A percentile compares a stretch with the other conserved stretches of the same genome.
Conservation (phyloP, 2,113 vertebrate species). For the Thunnus thynnus region DNA sequence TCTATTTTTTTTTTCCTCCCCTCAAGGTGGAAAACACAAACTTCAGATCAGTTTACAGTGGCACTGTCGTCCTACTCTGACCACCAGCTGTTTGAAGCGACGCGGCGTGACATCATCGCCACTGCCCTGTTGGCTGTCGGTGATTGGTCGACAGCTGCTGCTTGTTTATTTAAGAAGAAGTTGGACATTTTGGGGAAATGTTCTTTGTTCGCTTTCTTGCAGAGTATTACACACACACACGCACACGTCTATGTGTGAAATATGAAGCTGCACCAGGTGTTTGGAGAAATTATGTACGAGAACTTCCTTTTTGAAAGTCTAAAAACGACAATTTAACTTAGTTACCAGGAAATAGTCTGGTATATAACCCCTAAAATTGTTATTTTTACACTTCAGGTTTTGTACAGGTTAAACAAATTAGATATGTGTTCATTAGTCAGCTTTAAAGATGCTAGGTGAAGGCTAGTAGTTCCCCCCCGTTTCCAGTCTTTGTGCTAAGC, state of each 20-base stretch:
- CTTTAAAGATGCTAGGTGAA: neutral
- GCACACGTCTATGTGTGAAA: no score
- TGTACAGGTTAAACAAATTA: neutral
- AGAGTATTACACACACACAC: no score
- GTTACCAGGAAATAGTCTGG: neutral
- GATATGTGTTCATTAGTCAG: neutral
- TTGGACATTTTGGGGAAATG: neutral
- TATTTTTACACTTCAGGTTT: no score
- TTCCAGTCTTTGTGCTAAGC: neutral
- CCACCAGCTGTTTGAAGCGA: constrained; percentile 30
- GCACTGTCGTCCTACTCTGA: constrained; percentile 42
- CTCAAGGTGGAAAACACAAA: constrained; percentile 6
- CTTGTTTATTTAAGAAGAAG: neutral
- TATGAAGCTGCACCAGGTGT: no score
- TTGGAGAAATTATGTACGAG: no score
- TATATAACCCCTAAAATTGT: neutral
- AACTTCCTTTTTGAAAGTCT: no score
- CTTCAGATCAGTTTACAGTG: constrained; percentile 38
- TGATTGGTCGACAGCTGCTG: constrained; percentile 15
- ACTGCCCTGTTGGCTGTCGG: neutral
- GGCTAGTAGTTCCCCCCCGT: neutral
- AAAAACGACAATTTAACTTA: no score
- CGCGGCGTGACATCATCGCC: neutral
- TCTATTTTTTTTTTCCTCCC: neutral
- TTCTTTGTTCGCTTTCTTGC: neutral